Evolutionary conservation across 2,888 invertebrate species (phyloP), one percentile per base, ranked within the genome.

Genomic region (Pemphredon lugubris): DNA sequence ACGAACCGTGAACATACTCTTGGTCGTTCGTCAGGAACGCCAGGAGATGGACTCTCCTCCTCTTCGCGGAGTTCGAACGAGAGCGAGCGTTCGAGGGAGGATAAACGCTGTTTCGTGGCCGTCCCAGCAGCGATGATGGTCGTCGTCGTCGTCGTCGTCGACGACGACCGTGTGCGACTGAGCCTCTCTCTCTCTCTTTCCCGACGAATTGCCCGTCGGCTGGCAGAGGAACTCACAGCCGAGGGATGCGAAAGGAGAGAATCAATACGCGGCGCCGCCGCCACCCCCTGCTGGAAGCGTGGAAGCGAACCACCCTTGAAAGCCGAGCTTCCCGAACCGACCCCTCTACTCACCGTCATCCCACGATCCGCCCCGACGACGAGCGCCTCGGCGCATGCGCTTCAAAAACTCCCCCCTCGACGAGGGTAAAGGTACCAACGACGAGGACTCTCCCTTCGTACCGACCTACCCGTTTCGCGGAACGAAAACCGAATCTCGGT

Each of bases 261-360:
- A 88, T 88, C 88, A 88, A 88, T 88, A 88, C 87, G 90, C 75
- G 79, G 90, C 70, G 72, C 78, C 79, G 58, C 84, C n/a, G 68
- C 84, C 86, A 83, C 84, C 83, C 82, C 83, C 78, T 53, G 53
- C 60, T 65, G 77, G 58, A 75, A 79, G 73, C 80, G 78, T 91
- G 80, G 79, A 59, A 76, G 83, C 86, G 75, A 81, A 80, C 91
- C 67, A 91, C 90, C 74, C 91, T 88, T 73, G 73, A 63, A 63
- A 72, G 47, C 59, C 67, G 50, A 53, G 72, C 64, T 42, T 48
- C 39, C 11, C 32, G 21, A 14, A 32, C 65, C 23, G 53, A 23
- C 47, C 45, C 44, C 32, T 14, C 51, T 16, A n/a, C n/a, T 37
- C 64, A 42, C 65, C 60, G 54, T 37, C 51, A 14, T 50, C 47